A percentile compares a stretch with the other conserved stretches of the same genome.
phyloP scores from a whole-genome alignment of 2,888 invertebrate genomes.

The Theristus sp. region DNA sequence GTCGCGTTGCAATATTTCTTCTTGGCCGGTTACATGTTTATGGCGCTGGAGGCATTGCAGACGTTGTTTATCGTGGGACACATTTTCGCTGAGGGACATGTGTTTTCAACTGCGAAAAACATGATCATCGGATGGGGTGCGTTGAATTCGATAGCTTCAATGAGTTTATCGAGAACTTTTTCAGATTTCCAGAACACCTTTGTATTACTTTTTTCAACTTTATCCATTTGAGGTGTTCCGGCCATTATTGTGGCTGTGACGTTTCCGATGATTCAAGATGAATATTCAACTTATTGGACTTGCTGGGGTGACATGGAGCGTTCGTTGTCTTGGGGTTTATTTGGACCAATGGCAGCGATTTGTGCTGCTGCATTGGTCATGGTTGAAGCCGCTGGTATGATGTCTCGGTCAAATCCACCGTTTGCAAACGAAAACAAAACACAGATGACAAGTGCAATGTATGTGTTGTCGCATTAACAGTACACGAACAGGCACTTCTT shows the following conservation, averaged over 20 bases:
- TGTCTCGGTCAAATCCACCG: neutral
- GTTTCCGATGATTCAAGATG: neutral
- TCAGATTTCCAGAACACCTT: too few relatives aligned
- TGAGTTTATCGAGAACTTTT: too few relatives aligned
- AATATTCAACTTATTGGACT: slow-evolving; percentile 6
- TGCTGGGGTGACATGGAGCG: slow-evolving; percentile 5
- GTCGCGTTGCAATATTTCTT: slow-evolving; percentile 5
- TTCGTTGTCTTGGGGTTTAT: neutral
- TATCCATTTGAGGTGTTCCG: neutral
- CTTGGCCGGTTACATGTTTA: slow-evolving; percentile 4
- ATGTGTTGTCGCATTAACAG: too few relatives aligned
- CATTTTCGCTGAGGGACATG: neutral
- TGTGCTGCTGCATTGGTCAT: neutral
- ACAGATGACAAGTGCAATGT: neutral
- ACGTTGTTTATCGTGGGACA: slow-evolving; percentile 1
- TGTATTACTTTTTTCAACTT: too few relatives aligned
- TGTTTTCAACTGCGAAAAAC: neutral
- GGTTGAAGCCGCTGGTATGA: slow-evolving; percentile 4
- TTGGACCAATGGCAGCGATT: neutral
- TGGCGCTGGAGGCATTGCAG: slow-evolving; percentile 5
- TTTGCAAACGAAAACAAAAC: neutral
- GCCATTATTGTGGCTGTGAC: neutral
- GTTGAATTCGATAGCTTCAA: too few relatives aligned
- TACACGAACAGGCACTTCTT: too few relatives aligned
- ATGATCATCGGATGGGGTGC: slow-evolving; percentile 6